Conservation (phyloP, 2,888 invertebrate species). For the Pogonocherus hispidulus region DNA sequence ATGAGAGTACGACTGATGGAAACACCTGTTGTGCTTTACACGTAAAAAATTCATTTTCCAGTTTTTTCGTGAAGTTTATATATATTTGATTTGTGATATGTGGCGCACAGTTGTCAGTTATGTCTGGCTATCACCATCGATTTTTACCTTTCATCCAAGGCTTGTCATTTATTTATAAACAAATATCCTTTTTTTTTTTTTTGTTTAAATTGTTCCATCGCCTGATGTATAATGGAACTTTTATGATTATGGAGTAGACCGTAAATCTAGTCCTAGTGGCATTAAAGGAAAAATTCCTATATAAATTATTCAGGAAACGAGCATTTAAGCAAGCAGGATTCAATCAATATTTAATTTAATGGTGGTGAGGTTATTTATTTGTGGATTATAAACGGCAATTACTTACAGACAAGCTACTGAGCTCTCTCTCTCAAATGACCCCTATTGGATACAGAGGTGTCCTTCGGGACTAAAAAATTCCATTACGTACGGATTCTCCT, state of each 20-base stretch:
- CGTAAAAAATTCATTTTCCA: neutral
- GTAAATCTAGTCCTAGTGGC: neutral
- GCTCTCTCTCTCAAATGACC: neutral
- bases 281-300: neutral
- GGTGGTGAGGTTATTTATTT: neutral
- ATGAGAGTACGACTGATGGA: too few relatives aligned
- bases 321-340: constrained; percentile 7
- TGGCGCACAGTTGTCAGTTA: constrained; percentile 8
- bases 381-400: constrained; percentile 4
- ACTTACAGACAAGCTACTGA: neutral
- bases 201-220: neutral
- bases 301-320: constrained; percentile 19
- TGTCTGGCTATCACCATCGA: constrained; percentile 11
- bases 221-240: neutral
- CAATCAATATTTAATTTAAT: constrained; percentile 20
- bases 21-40: constrained; percentile 32
- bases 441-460: too few relatives aligned
- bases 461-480: neutral
- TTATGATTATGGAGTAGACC: too few relatives aligned
- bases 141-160: neutral
- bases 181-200: neutral
- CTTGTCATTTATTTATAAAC: neutral
- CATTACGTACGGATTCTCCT: too few relatives aligned
- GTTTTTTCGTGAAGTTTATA: neutral
- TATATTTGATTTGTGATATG: constrained; percentile 10